phyloP scores from a whole-genome alignment of 2,113 vertebrate genomes.

The Pseudolaguvia tuberculata region DNA sequence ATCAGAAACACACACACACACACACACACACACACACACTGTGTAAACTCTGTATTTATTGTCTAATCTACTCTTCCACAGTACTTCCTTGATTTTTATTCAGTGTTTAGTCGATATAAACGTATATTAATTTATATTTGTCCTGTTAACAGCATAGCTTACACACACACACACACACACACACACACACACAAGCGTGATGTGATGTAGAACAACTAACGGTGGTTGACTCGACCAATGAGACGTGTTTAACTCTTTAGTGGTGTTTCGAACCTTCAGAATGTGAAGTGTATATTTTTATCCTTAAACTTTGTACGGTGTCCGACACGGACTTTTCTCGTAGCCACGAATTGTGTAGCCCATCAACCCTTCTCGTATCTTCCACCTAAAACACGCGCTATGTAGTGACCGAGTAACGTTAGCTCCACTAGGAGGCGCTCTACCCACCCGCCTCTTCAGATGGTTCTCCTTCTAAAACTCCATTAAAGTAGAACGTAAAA shows the following conservation, averaged over 20 bases:
- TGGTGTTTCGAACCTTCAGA: slow-evolving; percentile 74
- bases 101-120: slow-evolving; percentile 91
- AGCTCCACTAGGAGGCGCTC: slow-evolving; percentile 58
- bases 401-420: slow-evolving; percentile 74
- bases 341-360: slow-evolving; percentile 77
- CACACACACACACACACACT: slow-evolving; percentile 62
- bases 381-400: slow-evolving; percentile 57
- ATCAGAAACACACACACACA: slow-evolving; percentile 44
- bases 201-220: slow-evolving; percentile 84
- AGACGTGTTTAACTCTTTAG: slow-evolving; percentile 73
- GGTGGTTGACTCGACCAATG: slow-evolving; percentile 76
- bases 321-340: slow-evolving; percentile 75
- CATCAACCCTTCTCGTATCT: slow-evolving; percentile 60
- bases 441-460: slow-evolving; percentile 52
- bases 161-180: slow-evolving; percentile 52
- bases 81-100: slow-evolving; percentile 79
- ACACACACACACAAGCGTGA: slow-evolving; percentile 64
- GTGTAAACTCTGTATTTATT: slow-evolving; percentile 98
- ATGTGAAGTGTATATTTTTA: slow-evolving; percentile 82
- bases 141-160: slow-evolving; percentile 95
- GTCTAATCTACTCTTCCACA: slow-evolving; percentile 84
- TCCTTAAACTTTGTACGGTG: slow-evolving; percentile 77
- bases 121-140: slow-evolving; percentile 99
- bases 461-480: slow-evolving; percentile 64
- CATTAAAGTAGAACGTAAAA: slow-evolving; percentile 82